Percentiles rank a stretch among this genome's conserved stretches.
Evolutionary conservation across 2,113 vertebrate genomes (phyloP).

Genomic region (Trogon surrucura): DNA sequence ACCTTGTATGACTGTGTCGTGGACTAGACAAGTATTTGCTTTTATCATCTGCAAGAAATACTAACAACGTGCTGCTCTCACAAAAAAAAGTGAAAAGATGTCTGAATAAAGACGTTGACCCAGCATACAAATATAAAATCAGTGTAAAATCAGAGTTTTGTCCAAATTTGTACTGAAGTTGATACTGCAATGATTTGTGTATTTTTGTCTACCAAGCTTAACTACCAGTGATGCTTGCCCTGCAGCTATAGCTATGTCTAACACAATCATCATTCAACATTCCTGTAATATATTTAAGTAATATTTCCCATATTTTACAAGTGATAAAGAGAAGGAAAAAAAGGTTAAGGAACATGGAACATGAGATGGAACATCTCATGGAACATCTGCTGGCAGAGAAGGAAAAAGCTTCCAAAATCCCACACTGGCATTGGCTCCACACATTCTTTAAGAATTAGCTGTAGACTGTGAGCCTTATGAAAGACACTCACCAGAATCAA

Average conservation of each 20-base stretch:
- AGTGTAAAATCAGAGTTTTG: not conserved
- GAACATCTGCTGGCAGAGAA: not conserved
- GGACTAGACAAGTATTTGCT: not conserved
- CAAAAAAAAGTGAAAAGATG: not conserved
- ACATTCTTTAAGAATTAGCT: not conserved
- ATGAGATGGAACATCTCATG: not conserved
- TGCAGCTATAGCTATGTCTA: not conserved
- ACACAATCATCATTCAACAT: not conserved
- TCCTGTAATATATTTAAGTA: not conserved
- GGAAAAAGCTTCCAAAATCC: not conserved
- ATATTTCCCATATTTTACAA: not conserved
- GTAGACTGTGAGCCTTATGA: not conserved
- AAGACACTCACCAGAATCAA: not conserved
- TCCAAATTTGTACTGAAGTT: not conserved
- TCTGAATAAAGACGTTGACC: not conserved
- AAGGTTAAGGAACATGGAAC: not conserved
- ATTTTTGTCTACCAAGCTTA: not conserved
- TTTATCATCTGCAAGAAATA: not conserved
- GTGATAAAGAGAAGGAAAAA: not conserved
- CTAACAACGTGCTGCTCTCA: not conserved
- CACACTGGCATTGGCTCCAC: accelerated
- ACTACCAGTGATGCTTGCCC: not conserved
- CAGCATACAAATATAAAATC: not conserved
- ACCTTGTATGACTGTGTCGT: not conserved
- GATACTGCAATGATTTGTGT: not conserved